Conservation (phyloP, 2,888 invertebrate species). For the Ochropleura plecta region DNA sequence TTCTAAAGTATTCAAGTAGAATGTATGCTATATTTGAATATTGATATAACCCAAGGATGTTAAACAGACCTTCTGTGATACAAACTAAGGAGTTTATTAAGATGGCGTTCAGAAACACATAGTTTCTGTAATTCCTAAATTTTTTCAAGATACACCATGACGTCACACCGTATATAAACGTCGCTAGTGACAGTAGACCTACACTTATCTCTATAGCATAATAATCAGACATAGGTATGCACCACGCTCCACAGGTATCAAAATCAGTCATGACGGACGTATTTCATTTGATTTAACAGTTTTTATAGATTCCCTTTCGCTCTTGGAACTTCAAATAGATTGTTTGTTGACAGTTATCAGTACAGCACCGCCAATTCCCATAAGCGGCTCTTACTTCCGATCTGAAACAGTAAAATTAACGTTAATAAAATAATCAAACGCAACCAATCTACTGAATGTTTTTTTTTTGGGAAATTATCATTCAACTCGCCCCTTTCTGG, state of each 20-base stretch:
- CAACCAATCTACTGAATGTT: neutral
- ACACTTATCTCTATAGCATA: neutral
- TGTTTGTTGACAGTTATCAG: neutral
- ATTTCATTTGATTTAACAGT: neutral
- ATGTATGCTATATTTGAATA: neutral
- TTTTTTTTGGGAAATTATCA: neutral
- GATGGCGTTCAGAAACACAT: conserved; percentile 15
- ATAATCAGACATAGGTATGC: neutral
- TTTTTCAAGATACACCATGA: conserved; percentile 17
- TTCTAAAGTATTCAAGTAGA: neutral
- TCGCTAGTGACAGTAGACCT: neutral
- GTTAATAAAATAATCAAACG: neutral
- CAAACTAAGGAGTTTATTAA: neutral
- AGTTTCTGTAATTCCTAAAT: conserved; percentile 15
- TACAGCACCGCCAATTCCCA: neutral
- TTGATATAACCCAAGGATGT: neutral
- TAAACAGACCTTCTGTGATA: neutral
- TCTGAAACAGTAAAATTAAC: neutral
- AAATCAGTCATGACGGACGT: neutral
- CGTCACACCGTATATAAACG: conserved; percentile 3
- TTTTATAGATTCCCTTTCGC: neutral
- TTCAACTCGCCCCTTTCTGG: too few species aligned
- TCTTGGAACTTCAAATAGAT: neutral
- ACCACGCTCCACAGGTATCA: neutral
- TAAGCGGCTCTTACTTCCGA: neutral